Evolutionary conservation across 2,797 vertebrate genomes (phyloP), one percentile per base, ranked within the genome.

Genomic region (Megaceryle alcyon): DNA sequence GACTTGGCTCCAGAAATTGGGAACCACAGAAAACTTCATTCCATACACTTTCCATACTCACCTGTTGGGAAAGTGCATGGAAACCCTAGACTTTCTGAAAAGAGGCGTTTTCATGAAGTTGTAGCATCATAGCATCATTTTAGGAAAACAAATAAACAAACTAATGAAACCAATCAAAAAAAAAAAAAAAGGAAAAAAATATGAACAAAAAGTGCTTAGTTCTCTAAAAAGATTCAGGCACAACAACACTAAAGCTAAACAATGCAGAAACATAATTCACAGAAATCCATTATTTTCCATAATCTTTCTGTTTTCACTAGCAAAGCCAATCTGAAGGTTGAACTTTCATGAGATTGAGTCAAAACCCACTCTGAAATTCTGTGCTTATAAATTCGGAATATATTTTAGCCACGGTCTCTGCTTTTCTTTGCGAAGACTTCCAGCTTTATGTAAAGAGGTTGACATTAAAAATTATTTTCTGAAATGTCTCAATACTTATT

Each of bases 401-500:
- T 43, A 63, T 37, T 84, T 65, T 23, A 79, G 2, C 7, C 43
- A 64, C 48, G 16, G 2, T 35, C 19, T n/a, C 23, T 11, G 9
- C n/a, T 79, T 64, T 64, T 75, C 69, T 82, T 76, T 76, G 12
- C 4, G 49, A 86, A 94, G 44, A 82, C 76, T 93, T 89, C 51
- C 25, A 91, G 25, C 6, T 87, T 56, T 91, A 68, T 44, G 53
- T 64, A 77, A 95, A 79, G 19, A 77, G 29, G 78, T 54, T 18
- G 46, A 88, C 65, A 78, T 22, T 46, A 60, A 88, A 96, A 88
- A 37, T 5, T 4, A 53, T 85, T 94, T 92, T 97, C 76, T 87
- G 59, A 88, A 85, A 88, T 88, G 72, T 70, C 76, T 94, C 77
- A 71, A 61, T 86, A 56, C 65, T n/a, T 22, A 82, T 96, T 94